phyloP scores from a whole-genome alignment of 2,888 invertebrate genomes.

The Papilio elwesi region DNA sequence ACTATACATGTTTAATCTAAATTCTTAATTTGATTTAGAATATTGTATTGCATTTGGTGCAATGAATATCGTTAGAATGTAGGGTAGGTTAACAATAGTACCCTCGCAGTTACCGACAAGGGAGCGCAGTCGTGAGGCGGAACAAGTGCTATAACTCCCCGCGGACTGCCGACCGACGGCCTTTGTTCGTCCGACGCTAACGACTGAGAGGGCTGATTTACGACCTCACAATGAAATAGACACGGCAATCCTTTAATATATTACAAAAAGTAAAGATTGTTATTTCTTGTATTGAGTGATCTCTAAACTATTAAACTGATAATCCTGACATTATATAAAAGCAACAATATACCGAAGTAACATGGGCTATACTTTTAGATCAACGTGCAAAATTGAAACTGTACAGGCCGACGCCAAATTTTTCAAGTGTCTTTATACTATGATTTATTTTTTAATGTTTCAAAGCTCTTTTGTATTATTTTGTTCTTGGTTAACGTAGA shows the following conservation, averaged over 20 bases:
- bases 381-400: too few species aligned
- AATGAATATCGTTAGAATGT: constrained; percentile 28
- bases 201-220: constrained; percentile 42
- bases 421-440: too few species aligned
- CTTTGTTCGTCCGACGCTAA: constrained; percentile 47
- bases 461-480: too few species aligned
- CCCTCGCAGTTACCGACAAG: constrained; percentile 46
- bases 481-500: too few species aligned
- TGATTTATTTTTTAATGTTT: too few species aligned
- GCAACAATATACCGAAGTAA: not conserved
- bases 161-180: constrained; percentile 55
- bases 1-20: not conserved
- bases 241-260: not conserved
- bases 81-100: constrained; percentile 34
- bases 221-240: constrained; percentile 29
- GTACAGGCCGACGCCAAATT: too few species aligned
- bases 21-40: not conserved
- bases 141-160: constrained; percentile 69
- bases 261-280: not conserved
- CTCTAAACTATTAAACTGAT: too few species aligned
- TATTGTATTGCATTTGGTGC: constrained; percentile 24
- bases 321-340: not conserved
- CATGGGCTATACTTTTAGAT: too few species aligned
- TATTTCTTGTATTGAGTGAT: not conserved
- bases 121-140: constrained; percentile 55